Percentiles rank a stretch among this genome's conserved stretches.
These are phyloP conservation scores for Tachycineta bicolor DNA, from an alignment of 2,113 vertebrate genomes.

Conservation along the genomic window DNA sequence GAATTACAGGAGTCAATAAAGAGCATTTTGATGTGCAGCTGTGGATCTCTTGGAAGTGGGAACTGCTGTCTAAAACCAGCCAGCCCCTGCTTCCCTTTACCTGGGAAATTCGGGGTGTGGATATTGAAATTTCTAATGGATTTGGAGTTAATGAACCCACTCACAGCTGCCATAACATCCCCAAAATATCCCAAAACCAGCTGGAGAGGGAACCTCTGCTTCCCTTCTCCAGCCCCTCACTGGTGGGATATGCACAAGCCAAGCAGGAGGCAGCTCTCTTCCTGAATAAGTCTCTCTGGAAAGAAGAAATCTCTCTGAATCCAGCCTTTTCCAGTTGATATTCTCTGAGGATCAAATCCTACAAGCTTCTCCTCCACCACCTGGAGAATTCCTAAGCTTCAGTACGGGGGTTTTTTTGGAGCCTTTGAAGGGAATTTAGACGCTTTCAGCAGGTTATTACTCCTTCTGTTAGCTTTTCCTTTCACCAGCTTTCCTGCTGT, in stretches of 20 bases:
- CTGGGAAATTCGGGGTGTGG: not conserved
- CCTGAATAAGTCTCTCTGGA: not conserved
- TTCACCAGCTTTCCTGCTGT: not conserved
- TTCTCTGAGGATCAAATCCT: not conserved
- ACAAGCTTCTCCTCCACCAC: not conserved
- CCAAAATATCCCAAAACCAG: not conserved
- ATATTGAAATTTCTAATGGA: fast-evolving
- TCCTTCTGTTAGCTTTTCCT: not conserved
- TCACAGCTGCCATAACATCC: not conserved
- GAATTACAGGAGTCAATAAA: not conserved
- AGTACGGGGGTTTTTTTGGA: not conserved
- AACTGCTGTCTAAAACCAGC: not conserved
- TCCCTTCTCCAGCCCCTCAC: not conserved
- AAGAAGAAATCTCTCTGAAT: not conserved
- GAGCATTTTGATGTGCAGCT: not conserved
- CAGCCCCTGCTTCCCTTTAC: not conserved
- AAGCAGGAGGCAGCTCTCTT: not conserved
- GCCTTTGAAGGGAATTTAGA: not conserved
- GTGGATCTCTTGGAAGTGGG: not conserved
- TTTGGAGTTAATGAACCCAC: not conserved
- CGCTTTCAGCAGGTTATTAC: not conserved
- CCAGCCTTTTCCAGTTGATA: not conserved
- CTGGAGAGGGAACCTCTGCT: not conserved
- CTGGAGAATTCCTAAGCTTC: not conserved
- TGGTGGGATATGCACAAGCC: fast-evolving